Evolutionary conservation across 2,797 vertebrate genomes (phyloP).

Genomic region (Benthosema pterotum): DNA sequence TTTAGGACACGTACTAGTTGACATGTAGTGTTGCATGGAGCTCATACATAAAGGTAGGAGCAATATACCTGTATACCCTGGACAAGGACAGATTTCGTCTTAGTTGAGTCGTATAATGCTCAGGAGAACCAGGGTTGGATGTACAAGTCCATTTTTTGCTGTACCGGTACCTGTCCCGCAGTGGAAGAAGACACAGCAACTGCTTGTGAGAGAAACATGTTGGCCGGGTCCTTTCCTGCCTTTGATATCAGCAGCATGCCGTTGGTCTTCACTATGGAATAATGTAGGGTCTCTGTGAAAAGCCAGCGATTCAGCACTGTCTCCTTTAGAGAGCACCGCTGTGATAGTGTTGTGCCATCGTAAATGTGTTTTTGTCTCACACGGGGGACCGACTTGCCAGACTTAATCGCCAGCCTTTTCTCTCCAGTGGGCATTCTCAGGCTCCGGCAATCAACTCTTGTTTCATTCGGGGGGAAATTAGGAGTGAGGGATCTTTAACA

Average conservation of each 20-base stretch:
- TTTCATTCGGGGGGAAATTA: constrained; percentile 49
- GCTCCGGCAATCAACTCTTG: constrained; percentile 64
- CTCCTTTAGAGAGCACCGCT: constrained; percentile 29
- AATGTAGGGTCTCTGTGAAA: constrained; percentile 10
- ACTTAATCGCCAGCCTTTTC: constrained; percentile 58
- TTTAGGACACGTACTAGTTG: no score
- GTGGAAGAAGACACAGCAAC: not conserved
- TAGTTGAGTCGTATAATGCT: no score
- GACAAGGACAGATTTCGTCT: no score
- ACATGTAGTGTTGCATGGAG: no score
- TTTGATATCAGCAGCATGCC: constrained; percentile 3
- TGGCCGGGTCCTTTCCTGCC: constrained; percentile 1
- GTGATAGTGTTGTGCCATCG: constrained; percentile 55
- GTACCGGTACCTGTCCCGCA: not conserved
- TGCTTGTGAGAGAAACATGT: not conserved
- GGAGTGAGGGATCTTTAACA: constrained; percentile 48
- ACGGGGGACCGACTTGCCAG: constrained; percentile 54
- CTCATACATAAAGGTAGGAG: no score
- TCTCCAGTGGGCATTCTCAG: constrained; percentile 50
- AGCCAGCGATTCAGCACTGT: constrained; percentile 38
- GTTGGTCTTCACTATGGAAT: not conserved
- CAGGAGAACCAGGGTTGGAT: no score
- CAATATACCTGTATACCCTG: no score
- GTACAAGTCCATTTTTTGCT: no score
- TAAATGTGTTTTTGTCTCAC: constrained; percentile 37